A percentile compares a stretch with the other conserved stretches of the same genome.
phyloP scores from a whole-genome alignment of 92 coral and sea anemone genomes.

The Palythoa caribaeorum region DNA sequence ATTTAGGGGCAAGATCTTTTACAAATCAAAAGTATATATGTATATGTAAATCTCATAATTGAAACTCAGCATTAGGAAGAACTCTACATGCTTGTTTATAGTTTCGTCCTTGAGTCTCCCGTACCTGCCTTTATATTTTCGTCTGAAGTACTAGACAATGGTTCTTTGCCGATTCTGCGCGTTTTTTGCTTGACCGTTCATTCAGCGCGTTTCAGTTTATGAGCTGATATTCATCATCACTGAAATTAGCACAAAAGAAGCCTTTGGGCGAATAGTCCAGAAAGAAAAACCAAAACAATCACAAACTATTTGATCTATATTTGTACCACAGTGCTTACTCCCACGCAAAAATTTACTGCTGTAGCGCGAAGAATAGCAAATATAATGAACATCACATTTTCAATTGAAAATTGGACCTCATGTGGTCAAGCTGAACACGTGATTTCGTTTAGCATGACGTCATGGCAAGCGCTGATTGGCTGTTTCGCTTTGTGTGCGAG shows the following conservation, averaged over 20 bases:
- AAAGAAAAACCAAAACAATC: slow-evolving; percentile 20
- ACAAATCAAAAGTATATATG: background rate
- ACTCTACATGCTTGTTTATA: background rate
- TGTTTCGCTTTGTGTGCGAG: slow-evolving; percentile 55
- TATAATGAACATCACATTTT: slow-evolving; percentile 15
- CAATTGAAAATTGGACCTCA: slow-evolving; percentile 63
- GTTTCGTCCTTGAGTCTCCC: background rate
- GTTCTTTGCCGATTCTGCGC: slow-evolving; percentile 17
- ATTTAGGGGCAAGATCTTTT: too few species aligned
- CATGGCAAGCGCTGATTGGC: slow-evolving; percentile 87
- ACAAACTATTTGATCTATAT: slow-evolving; percentile 45
- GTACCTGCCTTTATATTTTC: slow-evolving; percentile 9
- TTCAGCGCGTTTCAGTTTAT: slow-evolving; percentile 17
- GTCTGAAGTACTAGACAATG: slow-evolving; percentile 6
- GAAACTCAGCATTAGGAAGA: background rate
- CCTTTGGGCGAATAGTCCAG: slow-evolving; percentile 17
- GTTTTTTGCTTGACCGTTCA: background rate
- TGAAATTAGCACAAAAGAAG: slow-evolving; percentile 20
- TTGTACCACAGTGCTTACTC: slow-evolving; percentile 17
- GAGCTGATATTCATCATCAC: slow-evolving; percentile 1
- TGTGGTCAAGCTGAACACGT: slow-evolving; percentile 81
- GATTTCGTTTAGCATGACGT: slow-evolving; percentile 77
- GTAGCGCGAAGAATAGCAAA: slow-evolving; percentile 18
- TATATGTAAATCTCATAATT: too few species aligned
- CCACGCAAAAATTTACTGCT: slow-evolving; percentile 35